Evolutionary conservation across 2,797 vertebrate genomes (phyloP), one percentile per base, ranked within the genome.

Genomic region (Sparidentex hasta): DNA sequence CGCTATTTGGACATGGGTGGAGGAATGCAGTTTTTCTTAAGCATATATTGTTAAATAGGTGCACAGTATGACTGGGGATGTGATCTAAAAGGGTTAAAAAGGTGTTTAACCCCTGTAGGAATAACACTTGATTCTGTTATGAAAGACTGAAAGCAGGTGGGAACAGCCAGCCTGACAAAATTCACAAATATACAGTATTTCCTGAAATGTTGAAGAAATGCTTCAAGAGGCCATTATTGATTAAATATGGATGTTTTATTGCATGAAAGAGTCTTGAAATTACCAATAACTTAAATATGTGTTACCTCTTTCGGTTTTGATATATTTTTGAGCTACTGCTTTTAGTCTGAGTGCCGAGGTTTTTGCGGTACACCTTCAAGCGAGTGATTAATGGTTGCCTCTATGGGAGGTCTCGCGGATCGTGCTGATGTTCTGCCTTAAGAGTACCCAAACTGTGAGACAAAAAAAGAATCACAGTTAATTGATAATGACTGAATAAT

Each of bases 321-420:
- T 33, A 7, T 33, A 75, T 80, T 76, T 71, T 65, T 66, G 51
- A 86, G 64, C 65, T 54, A 1, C 79, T 66, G 27, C 74, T 18
- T 78, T 79, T 54, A 57, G 52, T 69, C 33, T 56, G 27, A 78
- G 43, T 59, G 71, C 63, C 38, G 23, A 55, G 56, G 59, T 73
- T 74, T 81, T 72, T 59, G 44, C 56, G 69, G 11, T 55, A 6
- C 14, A 76, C 63, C 79, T 73, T 61, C 66, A 76, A 74, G 75
- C 67, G 8, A 69, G 72, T 71, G 64, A 82, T 82, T 73, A 82
- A 84, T 68, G 51, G 52, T 74, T 67, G 56, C 67, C 78, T 81
- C 48, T 69, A 25, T 82, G 75, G 80, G 85, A 83, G 88, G 83
- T 87, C 76, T 65, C 0, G 27, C 47, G 16, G 59, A 29, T 41